These are phyloP conservation scores for Nylanderia fulva DNA, from an alignment of 1,140 invertebrate genomes.

Conservation along the genomic window DNA sequence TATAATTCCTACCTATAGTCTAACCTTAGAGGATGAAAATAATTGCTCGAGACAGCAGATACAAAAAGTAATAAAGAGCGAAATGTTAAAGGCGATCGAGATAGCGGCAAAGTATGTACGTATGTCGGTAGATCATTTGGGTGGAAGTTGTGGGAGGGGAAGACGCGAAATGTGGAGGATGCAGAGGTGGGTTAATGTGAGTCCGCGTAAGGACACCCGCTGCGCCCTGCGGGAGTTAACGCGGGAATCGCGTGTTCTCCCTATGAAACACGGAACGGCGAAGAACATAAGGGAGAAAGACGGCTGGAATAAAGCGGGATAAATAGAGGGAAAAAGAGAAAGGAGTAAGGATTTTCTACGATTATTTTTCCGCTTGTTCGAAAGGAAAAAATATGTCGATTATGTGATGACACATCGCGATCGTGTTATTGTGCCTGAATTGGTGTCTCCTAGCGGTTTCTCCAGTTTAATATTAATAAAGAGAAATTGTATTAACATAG, in stretches of 20 bases:
- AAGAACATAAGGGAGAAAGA: slow-evolving; percentile 54
- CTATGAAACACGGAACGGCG: slow-evolving; percentile 75
- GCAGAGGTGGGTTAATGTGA: slow-evolving; percentile 80
- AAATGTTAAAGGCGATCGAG: slow-evolving; percentile 46
- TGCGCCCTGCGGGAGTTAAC: slow-evolving; percentile 83
- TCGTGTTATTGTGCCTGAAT: background rate
- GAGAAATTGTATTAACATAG: background rate
- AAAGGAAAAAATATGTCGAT: slow-evolving; percentile 3
- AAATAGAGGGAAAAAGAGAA: slow-evolving; percentile 34
- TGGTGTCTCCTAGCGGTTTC: background rate
- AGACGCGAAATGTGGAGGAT: slow-evolving; percentile 49
- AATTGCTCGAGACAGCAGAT: slow-evolving; percentile 7
- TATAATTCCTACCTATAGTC: too few relatives aligned
- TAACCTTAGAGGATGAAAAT: background rate
- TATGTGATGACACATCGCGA: slow-evolving; percentile 6
- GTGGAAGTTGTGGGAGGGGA: slow-evolving; percentile 12
- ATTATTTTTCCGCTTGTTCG: slow-evolving; percentile 48
- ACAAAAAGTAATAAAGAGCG: slow-evolving; percentile 25
- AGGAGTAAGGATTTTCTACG: slow-evolving; percentile 47
- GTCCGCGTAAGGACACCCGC: slow-evolving; percentile 81
- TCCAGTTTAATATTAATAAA: background rate
- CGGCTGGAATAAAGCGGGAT: slow-evolving; percentile 8
- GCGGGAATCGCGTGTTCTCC: slow-evolving; percentile 83
- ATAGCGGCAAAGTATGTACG: slow-evolving; percentile 60
- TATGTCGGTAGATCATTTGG: slow-evolving; percentile 69